Evolutionary conservation across 2,113 vertebrate species (phyloP).

Genomic region (Vidua macroura): DNA sequence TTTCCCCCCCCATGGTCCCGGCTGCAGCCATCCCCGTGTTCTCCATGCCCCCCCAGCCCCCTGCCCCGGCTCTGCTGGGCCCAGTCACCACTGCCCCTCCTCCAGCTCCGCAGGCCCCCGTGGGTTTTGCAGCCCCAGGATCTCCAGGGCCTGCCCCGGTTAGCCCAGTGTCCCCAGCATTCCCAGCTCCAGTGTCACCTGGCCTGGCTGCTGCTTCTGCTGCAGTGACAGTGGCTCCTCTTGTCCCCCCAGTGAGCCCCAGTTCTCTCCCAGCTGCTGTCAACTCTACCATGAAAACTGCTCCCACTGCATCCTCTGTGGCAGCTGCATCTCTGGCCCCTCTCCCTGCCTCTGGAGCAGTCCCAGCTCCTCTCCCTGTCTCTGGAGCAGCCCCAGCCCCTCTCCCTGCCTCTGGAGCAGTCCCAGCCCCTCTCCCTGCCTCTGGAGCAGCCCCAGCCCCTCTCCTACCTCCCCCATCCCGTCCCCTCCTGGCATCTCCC

Average conservation of each 20-base stretch:
- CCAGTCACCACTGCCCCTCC: neutral
- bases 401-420: neutral
- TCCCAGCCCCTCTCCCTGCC: neutral
- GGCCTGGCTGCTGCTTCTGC: neutral
- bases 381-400: neutral
- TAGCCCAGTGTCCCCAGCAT: neutral
- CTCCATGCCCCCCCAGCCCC: neutral
- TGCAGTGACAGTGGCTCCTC: neutral
- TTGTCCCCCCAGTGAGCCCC: neutral
- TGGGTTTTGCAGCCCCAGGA: neutral
- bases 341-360: neutral
- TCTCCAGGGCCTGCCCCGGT: neutral
- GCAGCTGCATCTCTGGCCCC: neutral
- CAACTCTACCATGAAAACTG: conserved; percentile 31
- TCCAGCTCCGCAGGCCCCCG: neutral
- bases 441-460: neutral
- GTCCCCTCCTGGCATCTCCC: neutral
- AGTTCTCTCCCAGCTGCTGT: conserved; percentile 54
- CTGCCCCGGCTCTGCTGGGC: neutral
- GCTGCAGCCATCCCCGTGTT: neutral
- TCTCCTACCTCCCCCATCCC: neutral
- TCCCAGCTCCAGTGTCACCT: neutral
- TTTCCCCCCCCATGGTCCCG: neutral
- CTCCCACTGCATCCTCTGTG: conserved; percentile 4
- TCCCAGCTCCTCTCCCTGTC: neutral